Base-by-base conservation (phyloP, 2,113 vertebrate genomes). In the Colaptes auratus region DNA sequence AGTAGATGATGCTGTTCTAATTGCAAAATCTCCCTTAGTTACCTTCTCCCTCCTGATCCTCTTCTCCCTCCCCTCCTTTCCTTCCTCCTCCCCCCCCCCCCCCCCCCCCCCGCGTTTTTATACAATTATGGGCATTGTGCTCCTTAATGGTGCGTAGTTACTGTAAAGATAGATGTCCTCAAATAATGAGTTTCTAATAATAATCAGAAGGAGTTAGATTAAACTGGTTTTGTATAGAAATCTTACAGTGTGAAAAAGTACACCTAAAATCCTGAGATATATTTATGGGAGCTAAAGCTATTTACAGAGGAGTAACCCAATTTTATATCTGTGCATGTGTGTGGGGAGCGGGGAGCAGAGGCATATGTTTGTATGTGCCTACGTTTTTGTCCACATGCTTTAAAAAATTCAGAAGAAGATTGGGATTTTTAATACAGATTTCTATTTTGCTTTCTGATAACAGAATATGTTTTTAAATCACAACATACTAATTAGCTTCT, bases 161-260 rank as follows among this genome's bases (percentile, higher is more conserved):
- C 90, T 91, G 82, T 94, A 93, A 95, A 93, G 94, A 96, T 96
- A 93, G 95, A 85, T 90, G 82, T 79, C 91, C 81, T 95, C 82
- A 83, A 92, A 92, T 96, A 96, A 93, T 95, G 92, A 94, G 88
- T 92, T 95, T 96, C 94, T 92, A 91, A 94, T 93, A 91, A 96
- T 96, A 90, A 92, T 96, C 73, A 96, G 89, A 96, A 69, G 61
- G 79, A 72, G 71, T 90, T 90, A 92, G 89, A 90, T 91, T 90
- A 73, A 96, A 86, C 60, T 95, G 48, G 65, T 90, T 39, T 97
- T 77, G 30, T 93, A 42, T 83, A 88, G 76, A 89, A 89, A 93
- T 71, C 77, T 87, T 92, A 66, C 20, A 80, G 44, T 76, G 27
- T 90, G 81, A 93, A 83, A 87, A 90, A 73, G 83, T 79, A 86